Base-by-base conservation (phyloP, 2,888 invertebrate genomes). In the Leptura quadrifasciata region DNA sequence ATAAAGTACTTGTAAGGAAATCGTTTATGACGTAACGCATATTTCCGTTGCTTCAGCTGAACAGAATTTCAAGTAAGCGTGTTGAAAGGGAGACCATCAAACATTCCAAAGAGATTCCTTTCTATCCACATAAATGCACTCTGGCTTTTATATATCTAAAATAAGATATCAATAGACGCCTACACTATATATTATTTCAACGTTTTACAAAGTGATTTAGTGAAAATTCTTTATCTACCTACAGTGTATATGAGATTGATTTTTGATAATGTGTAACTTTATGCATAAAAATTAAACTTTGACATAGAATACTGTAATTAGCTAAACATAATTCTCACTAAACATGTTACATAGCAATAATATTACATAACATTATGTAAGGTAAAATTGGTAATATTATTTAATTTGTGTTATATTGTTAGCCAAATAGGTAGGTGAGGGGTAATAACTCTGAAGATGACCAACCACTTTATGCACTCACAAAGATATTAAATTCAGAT, bases 91-190 rank as follows among this genome's bases (percentile, higher is more conserved):
- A 64, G 61, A 63, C 64, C 63, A 61, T 63, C 74, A 35, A 70
- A 70, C 75, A 79, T 78, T 70, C 78, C 74, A 65, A 69, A 69
- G 70, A 70, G 73, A 78, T 76, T 76, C 79, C 76, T 64, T 73
- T 73, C 75, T 72, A 75, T 77, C 77, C 77, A 63, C 73, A 70
- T 72, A 69, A 78, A 76, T 78, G 72, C 76, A 78, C 71, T 78
- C 76, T 69, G 74, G 61, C 73, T 72, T 76, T 80, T 78, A 79
- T 79, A 67, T 74, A 76, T 69, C 74, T 74, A 74, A 80, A 80
- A 78, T 76, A 74, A 74, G 80, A 79, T 79, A 82, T 82, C 80
- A 77, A 75, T 76, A 79, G 70, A 52, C 61, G 70, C 61, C 61
- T 71, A 71, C 52, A 61, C 10, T 52, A 54, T 60, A 47, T 71